Evolutionary conservation across 2,797 vertebrate species (phyloP).

Genomic region (Pelobates cultripes): DNA sequence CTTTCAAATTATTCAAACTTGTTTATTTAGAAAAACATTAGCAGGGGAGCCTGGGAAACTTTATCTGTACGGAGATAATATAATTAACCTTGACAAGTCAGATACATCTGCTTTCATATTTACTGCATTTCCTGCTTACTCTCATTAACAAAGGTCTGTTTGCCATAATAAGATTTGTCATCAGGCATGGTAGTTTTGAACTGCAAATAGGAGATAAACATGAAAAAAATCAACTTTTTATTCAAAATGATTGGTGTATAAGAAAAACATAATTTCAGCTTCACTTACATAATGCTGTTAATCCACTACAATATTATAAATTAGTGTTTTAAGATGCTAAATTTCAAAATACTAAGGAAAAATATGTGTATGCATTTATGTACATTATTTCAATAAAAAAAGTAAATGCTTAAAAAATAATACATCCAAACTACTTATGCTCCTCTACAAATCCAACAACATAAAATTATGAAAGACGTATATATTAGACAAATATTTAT

Average conservation of each 20-base stretch:
- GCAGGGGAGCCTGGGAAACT: too few relatives aligned
- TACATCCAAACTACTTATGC: too few relatives aligned
- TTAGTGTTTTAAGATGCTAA: background rate
- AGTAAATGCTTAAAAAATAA: too few relatives aligned
- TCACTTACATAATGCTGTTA: background rate
- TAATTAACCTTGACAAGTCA: constrained; percentile 22
- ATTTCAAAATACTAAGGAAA: too few relatives aligned
- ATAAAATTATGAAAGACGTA: too few relatives aligned
- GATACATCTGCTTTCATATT: constrained; percentile 17
- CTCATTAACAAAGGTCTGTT: constrained; percentile 24
- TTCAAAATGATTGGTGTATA: background rate
- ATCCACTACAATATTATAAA: background rate
- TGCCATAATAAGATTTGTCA: constrained; percentile 14
- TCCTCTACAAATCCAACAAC: too few relatives aligned
- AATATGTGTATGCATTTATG: too few relatives aligned
- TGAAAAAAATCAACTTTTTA: background rate
- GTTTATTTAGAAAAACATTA: too few relatives aligned
- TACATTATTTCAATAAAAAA: too few relatives aligned
- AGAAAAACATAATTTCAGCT: background rate
- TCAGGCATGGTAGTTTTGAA: background rate
- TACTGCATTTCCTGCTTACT: constrained; percentile 13
- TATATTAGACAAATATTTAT: too few relatives aligned
- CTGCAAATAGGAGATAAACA: constrained; percentile 11
- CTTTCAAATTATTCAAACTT: too few relatives aligned
- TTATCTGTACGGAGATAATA: background rate